These are phyloP conservation scores for Biston stratarius DNA, from an alignment of 2,888 invertebrate species.

Conservation along the genomic window DNA sequence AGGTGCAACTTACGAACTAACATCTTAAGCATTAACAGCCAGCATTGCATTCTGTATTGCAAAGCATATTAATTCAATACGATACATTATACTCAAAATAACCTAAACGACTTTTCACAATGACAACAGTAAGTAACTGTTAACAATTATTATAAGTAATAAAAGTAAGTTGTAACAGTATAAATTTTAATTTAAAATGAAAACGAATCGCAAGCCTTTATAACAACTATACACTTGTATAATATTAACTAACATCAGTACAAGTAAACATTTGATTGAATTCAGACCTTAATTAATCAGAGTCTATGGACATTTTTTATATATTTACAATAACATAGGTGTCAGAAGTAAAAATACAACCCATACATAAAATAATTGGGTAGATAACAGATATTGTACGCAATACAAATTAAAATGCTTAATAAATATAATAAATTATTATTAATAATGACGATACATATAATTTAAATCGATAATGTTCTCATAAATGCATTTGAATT, in stretches of 20 bases:
- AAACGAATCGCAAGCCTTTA: background rate
- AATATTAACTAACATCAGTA: slow-evolving; percentile 5
- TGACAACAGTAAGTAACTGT: background rate
- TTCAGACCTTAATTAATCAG: background rate
- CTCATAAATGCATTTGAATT: too few species aligned
- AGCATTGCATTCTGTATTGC: background rate
- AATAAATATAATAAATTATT: too few species aligned
- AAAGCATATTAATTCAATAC: background rate
- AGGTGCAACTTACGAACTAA: slow-evolving; percentile 15
- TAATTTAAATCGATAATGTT: too few species aligned
- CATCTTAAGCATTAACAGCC: slow-evolving; percentile 1
- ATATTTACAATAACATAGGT: background rate
- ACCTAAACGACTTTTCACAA: slow-evolving; percentile 2
- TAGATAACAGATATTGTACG: background rate
- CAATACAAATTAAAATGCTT: too few species aligned
- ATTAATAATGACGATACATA: too few species aligned
- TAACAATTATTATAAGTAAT: background rate
- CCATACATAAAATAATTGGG: background rate
- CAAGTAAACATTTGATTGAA: background rate
- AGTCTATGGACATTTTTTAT: background rate
- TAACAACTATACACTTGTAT: slow-evolving; percentile 9
- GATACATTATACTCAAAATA: background rate
- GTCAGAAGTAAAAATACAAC: background rate
- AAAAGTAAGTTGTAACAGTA: slow-evolving; percentile 6
- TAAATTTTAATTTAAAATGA: slow-evolving; percentile 1